phyloP scores from a whole-genome alignment of 2,797 vertebrate genomes.

The Catostomus latipinnis region DNA sequence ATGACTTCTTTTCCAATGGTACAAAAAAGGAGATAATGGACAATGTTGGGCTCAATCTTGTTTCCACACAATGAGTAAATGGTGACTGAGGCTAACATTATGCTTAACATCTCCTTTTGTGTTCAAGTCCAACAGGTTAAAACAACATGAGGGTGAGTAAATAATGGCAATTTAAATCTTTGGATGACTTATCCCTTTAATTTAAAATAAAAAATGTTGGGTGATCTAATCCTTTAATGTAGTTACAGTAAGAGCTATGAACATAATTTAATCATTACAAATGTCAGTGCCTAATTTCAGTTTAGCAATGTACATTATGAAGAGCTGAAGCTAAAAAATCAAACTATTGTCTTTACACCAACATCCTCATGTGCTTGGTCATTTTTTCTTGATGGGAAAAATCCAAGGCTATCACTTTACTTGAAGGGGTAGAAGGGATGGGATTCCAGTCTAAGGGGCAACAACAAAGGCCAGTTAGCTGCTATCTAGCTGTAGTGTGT shows the following conservation, averaged over 20 bases:
- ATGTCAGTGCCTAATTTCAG: background rate
- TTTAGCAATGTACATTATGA: background rate
- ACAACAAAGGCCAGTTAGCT: slow-evolving; percentile 15
- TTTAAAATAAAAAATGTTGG: no score
- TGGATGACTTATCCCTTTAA: no score
- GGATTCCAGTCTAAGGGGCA: slow-evolving; percentile 45
- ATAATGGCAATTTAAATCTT: no score
- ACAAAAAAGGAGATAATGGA: no score
- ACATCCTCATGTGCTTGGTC: background rate
- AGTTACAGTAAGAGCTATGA: background rate
- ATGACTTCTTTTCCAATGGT: no score
- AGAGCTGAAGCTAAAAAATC: background rate
- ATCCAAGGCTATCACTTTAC: slow-evolving; percentile 26
- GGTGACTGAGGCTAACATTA: no score
- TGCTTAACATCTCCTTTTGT: no score
- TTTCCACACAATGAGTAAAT: no score
- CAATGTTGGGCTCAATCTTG: no score
- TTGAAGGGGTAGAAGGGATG: slow-evolving; percentile 60
- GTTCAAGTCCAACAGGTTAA: no score
- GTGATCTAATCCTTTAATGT: background rate
- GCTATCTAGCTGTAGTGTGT: background rate
- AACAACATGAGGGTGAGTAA: no score
- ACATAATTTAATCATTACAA: slow-evolving; percentile 25
- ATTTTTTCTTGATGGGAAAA: background rate
- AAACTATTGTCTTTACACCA: background rate